phyloP scores from a whole-genome alignment of 2,888 invertebrate genomes.

The Rotaria magnacalcarata region DNA sequence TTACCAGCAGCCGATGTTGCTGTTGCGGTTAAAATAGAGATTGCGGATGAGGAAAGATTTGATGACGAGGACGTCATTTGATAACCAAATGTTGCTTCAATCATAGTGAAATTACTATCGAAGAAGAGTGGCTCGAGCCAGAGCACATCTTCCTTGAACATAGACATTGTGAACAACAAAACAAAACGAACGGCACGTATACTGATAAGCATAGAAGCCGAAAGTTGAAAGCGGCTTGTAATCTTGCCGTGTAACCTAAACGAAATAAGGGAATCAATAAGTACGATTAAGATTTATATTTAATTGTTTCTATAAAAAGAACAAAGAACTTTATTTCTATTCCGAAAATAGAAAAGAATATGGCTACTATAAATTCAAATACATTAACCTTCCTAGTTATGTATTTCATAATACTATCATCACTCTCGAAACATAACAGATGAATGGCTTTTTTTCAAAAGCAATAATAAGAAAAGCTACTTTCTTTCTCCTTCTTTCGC shows the following conservation, averaged over 20 bases:
- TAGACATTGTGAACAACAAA: not conserved
- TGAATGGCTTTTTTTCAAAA: no score
- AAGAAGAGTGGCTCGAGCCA: slow-evolving; percentile 21
- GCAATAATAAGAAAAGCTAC: no score
- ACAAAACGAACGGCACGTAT: not conserved
- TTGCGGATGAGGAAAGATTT: not conserved
- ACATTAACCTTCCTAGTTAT: not conserved
- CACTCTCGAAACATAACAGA: no score
- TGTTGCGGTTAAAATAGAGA: not conserved
- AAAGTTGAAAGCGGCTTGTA: not conserved
- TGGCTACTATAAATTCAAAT: not conserved
- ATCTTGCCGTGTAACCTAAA: slow-evolving; percentile 12
- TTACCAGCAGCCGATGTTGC: not conserved
- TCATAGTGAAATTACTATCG: not conserved
- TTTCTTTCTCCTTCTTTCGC: no score
- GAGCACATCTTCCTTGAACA: not conserved
- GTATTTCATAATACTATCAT: not conserved
- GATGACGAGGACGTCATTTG: not conserved
- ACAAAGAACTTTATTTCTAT: not conserved
- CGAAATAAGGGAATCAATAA: not conserved
- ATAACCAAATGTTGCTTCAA: not conserved
- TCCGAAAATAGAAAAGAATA: not conserved
- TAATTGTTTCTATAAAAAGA: not conserved
- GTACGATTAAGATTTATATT: not conserved
- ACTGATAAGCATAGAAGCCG: not conserved